Percentiles rank a stretch among this genome's conserved stretches.
These are phyloP conservation scores for Oenanthe melanoleuca DNA, from an alignment of 2,113 vertebrate species.

Conservation along the genomic window DNA sequence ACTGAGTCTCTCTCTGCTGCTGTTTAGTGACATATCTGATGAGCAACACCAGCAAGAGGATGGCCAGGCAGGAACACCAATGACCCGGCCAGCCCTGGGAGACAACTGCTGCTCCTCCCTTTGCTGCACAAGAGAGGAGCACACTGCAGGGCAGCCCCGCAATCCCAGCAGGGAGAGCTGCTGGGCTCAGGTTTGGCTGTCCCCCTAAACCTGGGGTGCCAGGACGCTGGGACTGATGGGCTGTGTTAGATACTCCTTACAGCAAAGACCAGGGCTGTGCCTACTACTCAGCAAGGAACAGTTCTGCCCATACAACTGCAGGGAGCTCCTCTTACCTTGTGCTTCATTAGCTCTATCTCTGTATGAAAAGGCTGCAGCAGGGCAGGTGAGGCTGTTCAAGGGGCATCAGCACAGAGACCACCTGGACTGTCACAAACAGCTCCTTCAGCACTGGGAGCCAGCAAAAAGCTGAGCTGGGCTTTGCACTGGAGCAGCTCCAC, in stretches of 20 bases:
- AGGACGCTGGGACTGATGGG: accelerated
- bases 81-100: neutral
- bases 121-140: neutral
- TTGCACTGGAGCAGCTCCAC: neutral
- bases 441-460: neutral
- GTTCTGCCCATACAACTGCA: neutral
- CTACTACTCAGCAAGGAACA: neutral
- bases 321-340: neutral
- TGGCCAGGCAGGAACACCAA: neutral
- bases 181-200: neutral
- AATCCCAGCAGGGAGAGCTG: too few relatives aligned
- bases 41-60: neutral
- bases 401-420: neutral
- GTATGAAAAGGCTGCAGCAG: neutral
- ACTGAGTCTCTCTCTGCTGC: neutral
- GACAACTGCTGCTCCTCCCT: neutral
- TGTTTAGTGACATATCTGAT: constrained; percentile 17
- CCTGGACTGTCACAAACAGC: neutral
- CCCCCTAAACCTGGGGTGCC: neutral
- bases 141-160: neutral
- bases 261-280: neutral
- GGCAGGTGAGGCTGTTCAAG: neutral
- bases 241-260: accelerated
- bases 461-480: neutral
- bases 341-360: neutral